phyloP scores from a whole-genome alignment of 2,888 invertebrate species.

The Amphipyra tragopoginis region DNA sequence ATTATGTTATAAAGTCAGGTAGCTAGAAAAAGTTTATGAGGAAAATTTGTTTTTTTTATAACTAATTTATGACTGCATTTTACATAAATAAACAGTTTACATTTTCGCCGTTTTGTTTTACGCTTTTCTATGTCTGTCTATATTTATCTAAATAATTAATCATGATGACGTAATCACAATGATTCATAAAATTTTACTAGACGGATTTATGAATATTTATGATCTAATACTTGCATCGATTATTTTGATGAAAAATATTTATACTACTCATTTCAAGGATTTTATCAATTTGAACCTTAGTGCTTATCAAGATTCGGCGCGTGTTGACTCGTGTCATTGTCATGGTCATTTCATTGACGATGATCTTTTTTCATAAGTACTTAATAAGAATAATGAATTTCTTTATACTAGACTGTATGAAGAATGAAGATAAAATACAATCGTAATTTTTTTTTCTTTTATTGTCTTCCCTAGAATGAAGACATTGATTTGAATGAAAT shows the following conservation, averaged over 20 bases:
- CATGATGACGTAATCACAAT: slow-evolving; percentile 41
- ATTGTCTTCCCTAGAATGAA: too few relatives aligned
- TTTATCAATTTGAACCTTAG: background rate
- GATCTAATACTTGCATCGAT: background rate
- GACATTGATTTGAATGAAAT: background rate
- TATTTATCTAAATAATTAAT: background rate
- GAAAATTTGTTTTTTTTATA: too few relatives aligned
- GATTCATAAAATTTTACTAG: slow-evolving; percentile 15
- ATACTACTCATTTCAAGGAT: slow-evolving; percentile 16
- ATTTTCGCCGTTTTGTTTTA: background rate
- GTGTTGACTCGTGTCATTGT: slow-evolving; percentile 21
- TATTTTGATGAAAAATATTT: slow-evolving; percentile 7
- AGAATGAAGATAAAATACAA: too few relatives aligned
- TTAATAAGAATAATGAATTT: too few relatives aligned
- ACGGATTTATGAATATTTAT: slow-evolving; percentile 2
- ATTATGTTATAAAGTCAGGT: too few relatives aligned
- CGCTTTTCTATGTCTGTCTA: too few relatives aligned
- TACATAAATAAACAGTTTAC: too few relatives aligned
- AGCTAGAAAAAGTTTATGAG: too few relatives aligned
- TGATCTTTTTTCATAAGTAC: background rate
- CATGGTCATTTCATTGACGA: slow-evolving; percentile 15
- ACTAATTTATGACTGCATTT: too few relatives aligned
- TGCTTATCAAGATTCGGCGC: background rate
- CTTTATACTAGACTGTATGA: too few relatives aligned
- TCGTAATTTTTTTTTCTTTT: too few relatives aligned